Evolutionary conservation across 2,797 vertebrate species (phyloP).

Genomic region (Cuculus canorus): DNA sequence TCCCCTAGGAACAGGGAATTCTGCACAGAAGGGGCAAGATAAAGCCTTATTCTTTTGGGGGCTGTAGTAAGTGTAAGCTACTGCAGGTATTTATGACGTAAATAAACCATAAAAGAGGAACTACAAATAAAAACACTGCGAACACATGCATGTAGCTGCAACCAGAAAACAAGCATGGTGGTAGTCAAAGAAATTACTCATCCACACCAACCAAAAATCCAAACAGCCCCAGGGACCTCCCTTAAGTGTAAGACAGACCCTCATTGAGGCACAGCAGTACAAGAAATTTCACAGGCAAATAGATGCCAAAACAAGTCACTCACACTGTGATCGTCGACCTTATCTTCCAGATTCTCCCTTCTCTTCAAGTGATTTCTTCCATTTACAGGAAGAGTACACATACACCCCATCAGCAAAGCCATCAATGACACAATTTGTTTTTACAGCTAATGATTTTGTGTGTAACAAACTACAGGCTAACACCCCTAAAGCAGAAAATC

Average conservation of each 20-base stretch:
- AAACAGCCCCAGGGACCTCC: neutral
- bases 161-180: neutral
- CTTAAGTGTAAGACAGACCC: neutral
- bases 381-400: neutral
- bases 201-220: neutral
- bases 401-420: neutral
- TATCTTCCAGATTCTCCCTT: neutral
- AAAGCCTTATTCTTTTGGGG: neutral
- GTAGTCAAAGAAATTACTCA: neutral
- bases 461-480: neutral
- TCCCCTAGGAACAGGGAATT: neutral
- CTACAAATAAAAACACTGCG: neutral
- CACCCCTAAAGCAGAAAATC: neutral
- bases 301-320: neutral
- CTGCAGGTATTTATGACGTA: neutral
- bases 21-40: neutral
- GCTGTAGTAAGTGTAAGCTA: neutral
- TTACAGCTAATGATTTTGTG: neutral
- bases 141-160: neutral
- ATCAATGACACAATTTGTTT: neutral
- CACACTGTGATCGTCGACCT: fast-evolving
- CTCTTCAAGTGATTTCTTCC: neutral
- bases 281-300: neutral
- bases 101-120: neutral
- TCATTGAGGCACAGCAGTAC: neutral